Base-by-base conservation (phyloP, 2,113 vertebrate species). In the Planiliza haematocheilus region DNA sequence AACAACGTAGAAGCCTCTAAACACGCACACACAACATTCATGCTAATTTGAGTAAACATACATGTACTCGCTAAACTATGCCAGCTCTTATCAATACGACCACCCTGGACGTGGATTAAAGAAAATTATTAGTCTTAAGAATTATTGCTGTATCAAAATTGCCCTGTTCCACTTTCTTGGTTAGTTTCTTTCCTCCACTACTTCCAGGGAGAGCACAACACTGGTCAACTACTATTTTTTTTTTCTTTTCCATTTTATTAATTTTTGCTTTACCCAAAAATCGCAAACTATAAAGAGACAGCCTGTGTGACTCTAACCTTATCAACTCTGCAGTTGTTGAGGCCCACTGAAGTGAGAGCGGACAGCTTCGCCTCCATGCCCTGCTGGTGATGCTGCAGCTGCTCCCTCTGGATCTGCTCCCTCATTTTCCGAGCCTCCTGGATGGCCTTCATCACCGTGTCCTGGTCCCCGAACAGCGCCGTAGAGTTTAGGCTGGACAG, bases 361-460 rank as follows among this genome's bases (percentile, higher is more conserved):
- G 96, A 91, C 70, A 98, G 91, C 87, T 99, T 99, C 53, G 95
- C 96, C 55, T 99, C 97, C 81, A 98, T 94, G 64, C 95, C 92
- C 76, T 97, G 96, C 0, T 96, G 96, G 90, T 97, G 97, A 77
- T 95, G 95, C 77, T 95, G 95, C 74, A 96, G 91, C 83, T 97
- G 96, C 89, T 97, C 96, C 58, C 96, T 85, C 90, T 97, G 96
- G 90, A 99, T 97, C 93, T 99, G 97, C 91, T 99, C 98, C 91
- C 97, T 94, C 97, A 99, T 99, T 91, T 99, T 99, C 74, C 98
- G 95, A 67, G 98, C 98, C 88, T 99, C 98, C 88, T 99, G 98
- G 89, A 99, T 99, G 86, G 98, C 98, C 94, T 99, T 99, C 98
- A 99, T 96, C 89, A 99, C 98, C 30, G 98, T 97, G 69, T 99